phyloP scores from a whole-genome alignment of 2,888 invertebrate genomes.

The Palloptera scutellata region DNA sequence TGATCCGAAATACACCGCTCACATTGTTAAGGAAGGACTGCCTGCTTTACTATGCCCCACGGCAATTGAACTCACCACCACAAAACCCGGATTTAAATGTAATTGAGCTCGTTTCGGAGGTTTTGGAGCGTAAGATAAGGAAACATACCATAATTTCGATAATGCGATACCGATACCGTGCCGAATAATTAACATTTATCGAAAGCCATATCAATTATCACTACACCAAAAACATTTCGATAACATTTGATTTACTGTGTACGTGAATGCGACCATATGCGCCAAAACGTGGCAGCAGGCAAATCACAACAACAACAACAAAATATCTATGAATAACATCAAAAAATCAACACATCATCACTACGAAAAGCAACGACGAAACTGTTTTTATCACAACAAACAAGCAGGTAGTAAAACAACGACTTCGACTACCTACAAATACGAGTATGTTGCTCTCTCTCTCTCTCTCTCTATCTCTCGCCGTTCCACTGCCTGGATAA shows the following conservation, averaged over 20 bases:
- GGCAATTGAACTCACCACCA: slow-evolving; percentile 24
- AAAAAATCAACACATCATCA: not conserved
- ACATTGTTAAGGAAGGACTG: not conserved
- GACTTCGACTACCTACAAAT: not conserved
- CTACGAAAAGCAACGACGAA: not conserved
- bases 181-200: too few species aligned
- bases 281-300: too few species aligned
- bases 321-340: not conserved
- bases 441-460: not conserved
- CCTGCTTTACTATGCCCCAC: slow-evolving; percentile 19
- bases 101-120: slow-evolving; percentile 25
- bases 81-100: slow-evolving; percentile 25
- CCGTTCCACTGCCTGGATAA: not conserved
- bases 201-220: too few species aligned
- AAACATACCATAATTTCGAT: slow-evolving; percentile 7
- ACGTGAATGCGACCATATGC: too few species aligned
- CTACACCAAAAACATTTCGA: too few species aligned
- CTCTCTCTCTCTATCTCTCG: slow-evolving; percentile 17
- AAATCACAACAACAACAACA: not conserved
- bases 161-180: too few species aligned
- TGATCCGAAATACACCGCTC: not conserved
- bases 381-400: not conserved
- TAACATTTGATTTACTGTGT: too few species aligned
- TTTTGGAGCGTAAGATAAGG: slow-evolving; percentile 26
- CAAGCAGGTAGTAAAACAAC: not conserved